Evolutionary conservation across 2,113 vertebrate species (phyloP).

Genomic region (Alectura lathami): DNA sequence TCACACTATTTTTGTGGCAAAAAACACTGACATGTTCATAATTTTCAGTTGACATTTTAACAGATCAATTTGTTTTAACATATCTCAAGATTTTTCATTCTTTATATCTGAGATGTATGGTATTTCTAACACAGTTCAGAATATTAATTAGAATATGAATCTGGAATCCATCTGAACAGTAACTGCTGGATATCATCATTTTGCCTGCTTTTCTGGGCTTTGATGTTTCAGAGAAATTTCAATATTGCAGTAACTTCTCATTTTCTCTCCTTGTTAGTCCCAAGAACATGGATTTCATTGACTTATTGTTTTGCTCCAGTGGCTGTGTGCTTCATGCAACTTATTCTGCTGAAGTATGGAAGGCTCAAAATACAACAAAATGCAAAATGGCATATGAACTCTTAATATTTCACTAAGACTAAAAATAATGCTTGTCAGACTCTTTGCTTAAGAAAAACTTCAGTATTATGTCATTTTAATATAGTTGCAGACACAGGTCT

Average conservation of each 20-base stretch:
- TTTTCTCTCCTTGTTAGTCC: not conserved
- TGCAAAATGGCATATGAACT: not conserved
- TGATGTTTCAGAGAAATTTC: not conserved
- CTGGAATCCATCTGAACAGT: not conserved
- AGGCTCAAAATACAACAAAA: not conserved
- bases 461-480: not conserved
- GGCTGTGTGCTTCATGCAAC: not conserved
- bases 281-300: not conserved
- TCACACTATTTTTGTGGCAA: not conserved
- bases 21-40: not conserved
- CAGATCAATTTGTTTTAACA: not conserved
- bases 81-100: not conserved
- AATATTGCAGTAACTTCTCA: not conserved
- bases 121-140: not conserved
- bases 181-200: not conserved
- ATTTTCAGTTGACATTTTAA: not conserved
- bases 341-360: not conserved
- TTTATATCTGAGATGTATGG: not conserved
- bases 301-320: not conserved
- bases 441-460: not conserved
- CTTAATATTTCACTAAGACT: not conserved
- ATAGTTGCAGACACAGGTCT: not conserved
- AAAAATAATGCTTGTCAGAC: not conserved
- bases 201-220: not conserved
- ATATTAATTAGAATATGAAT: not conserved